Evolutionary conservation across 2,113 vertebrate genomes (phyloP).

Genomic region (Ciconia maguari): DNA sequence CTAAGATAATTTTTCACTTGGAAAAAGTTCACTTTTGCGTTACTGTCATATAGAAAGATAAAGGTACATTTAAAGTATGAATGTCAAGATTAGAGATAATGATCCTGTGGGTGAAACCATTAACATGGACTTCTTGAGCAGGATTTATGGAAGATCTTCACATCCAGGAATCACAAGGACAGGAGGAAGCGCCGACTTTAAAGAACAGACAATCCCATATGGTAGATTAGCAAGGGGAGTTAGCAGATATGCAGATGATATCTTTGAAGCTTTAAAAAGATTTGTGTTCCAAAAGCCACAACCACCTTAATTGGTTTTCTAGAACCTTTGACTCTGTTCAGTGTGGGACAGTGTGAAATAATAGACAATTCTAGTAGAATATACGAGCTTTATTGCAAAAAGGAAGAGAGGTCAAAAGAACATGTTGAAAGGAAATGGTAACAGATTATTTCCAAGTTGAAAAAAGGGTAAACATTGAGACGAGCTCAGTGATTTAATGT

Average conservation of each 20-base stretch:
- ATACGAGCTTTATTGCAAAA: neutral
- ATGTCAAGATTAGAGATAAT: neutral
- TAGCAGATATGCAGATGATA: neutral
- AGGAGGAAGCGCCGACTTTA: neutral
- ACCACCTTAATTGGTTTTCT: neutral
- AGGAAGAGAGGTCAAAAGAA: neutral
- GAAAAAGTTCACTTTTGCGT: neutral
- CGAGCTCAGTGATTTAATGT: neutral
- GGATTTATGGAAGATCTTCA: neutral
- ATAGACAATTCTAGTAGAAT: neutral
- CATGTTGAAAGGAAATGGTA: neutral
- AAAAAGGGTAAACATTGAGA: neutral
- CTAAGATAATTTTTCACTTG: neutral
- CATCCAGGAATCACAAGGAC: neutral
- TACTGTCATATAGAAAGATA: neutral
- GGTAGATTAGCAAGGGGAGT: neutral
- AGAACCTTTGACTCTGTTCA: neutral
- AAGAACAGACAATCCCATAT: neutral
- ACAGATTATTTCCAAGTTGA: neutral
- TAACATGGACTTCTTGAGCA: neutral
- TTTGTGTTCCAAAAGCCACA: neutral
- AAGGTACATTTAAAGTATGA: neutral
- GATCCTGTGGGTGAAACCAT: neutral
- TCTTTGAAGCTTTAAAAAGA: neutral
- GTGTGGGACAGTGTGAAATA: neutral